phyloP scores from a whole-genome alignment of 2,113 vertebrate genomes.

The Lophius piscatorius region DNA sequence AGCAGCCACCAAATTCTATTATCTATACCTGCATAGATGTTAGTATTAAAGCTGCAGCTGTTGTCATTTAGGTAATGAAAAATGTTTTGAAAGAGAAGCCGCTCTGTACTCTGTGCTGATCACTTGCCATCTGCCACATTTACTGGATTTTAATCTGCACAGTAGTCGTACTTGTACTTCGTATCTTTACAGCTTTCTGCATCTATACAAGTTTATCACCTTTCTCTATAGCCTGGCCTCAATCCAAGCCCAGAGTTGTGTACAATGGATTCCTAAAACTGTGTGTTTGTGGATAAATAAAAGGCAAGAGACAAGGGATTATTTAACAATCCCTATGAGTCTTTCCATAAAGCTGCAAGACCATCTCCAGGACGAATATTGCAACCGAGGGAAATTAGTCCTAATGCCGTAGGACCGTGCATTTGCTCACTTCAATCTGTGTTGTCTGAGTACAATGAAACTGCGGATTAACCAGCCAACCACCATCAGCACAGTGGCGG shows the following conservation, averaged over 20 bases:
- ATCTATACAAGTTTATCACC: conserved; percentile 54
- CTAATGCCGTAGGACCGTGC: conserved; percentile 52
- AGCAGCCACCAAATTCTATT: neutral
- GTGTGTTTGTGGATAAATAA: conserved; percentile 69
- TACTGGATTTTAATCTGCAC: conserved; percentile 53
- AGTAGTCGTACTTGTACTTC: conserved; percentile 20
- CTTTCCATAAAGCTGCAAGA: conserved; percentile 69
- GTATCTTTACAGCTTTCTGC: conserved; percentile 22
- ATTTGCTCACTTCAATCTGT: conserved; percentile 71
- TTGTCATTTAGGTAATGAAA: conserved; percentile 72
- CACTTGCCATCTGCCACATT: conserved; percentile 71
- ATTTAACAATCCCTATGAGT: conserved; percentile 71
- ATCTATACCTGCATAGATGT: conserved; percentile 26
- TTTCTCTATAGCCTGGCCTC: conserved; percentile 59
- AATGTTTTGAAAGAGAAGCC: conserved; percentile 54
- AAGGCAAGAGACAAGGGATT: conserved; percentile 75
- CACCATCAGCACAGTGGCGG: conserved; percentile 48
- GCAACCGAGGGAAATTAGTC: conserved; percentile 58
- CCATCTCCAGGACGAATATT: conserved; percentile 71
- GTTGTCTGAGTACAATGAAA: conserved; percentile 76
- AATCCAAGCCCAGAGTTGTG: conserved; percentile 50
- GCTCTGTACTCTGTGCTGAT: conserved; percentile 46
- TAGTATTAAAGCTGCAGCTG: conserved; percentile 62
- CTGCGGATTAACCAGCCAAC: conserved; percentile 69
- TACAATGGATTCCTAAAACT: conserved; percentile 61